Evolutionary conservation across 2,797 vertebrate genomes (phyloP).

Genomic region (Emydoidea blandingii): DNA sequence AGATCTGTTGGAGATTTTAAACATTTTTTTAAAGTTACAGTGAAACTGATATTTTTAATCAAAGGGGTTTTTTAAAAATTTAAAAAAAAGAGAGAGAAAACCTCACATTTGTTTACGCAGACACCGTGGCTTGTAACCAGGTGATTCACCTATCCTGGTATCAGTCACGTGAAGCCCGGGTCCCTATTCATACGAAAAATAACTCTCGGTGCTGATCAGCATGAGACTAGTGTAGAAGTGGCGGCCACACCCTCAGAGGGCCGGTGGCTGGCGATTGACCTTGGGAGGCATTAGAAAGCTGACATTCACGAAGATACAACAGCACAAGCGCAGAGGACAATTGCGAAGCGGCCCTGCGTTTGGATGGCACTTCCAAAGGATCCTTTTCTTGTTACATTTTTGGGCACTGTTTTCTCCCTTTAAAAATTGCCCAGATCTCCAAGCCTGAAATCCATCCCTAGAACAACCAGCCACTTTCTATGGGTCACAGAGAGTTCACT

Average conservation of each 20-base stretch:
- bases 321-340: not conserved
- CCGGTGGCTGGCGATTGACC: too few species aligned
- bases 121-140: not conserved
- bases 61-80: too few species aligned
- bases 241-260: not conserved
- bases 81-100: too few species aligned
- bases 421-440: not conserved
- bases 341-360: not conserved
- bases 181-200: too few species aligned
- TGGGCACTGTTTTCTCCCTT: too few species aligned
- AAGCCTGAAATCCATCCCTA: not conserved
- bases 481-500: not conserved
- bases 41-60: too few species aligned
- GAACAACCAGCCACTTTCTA: not conserved
- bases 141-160: not conserved
- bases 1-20: not conserved
- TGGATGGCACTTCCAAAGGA: not conserved
- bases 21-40: not conserved
- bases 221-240: not conserved
- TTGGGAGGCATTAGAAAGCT: too few species aligned
- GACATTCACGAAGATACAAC: too few species aligned
- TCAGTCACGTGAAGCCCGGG: too few species aligned
- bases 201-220: not conserved
- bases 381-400: not conserved
- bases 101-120: not conserved